Conservation (phyloP, 2,888 invertebrate species). For the Lymantria dispar region DNA sequence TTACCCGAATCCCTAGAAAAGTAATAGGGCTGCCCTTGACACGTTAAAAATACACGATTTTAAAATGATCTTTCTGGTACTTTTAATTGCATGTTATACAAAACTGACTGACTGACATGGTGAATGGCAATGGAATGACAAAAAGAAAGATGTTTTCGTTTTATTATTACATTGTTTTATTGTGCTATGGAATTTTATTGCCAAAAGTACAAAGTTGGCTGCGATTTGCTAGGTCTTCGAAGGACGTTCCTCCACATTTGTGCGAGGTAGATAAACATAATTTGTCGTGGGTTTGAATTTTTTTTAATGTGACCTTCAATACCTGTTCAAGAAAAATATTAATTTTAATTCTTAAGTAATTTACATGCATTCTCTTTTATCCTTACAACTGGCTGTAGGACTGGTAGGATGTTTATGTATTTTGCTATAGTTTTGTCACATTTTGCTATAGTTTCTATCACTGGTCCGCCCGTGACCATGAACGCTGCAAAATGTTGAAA, state of each 20-base stretch:
- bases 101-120: slow-evolving; percentile 3
- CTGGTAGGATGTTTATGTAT: too few species aligned
- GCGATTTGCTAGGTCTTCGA: slow-evolving; percentile 29
- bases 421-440: too few species aligned
- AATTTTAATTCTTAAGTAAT: too few species aligned
- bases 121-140: slow-evolving; percentile 3
- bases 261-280: slow-evolving; percentile 24
- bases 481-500: too few species aligned
- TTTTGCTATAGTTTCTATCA: too few species aligned
- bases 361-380: too few species aligned
- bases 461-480: too few species aligned
- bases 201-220: slow-evolving; percentile 27
- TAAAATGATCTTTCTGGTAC: slow-evolving; percentile 12
- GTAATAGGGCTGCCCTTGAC: too few species aligned
- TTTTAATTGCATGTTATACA: slow-evolving; percentile 8
- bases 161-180: slow-evolving; percentile 6
- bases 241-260: slow-evolving; percentile 14
- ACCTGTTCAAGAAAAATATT: slow-evolving; percentile 2
- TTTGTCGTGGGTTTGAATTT: slow-evolving; percentile 16
- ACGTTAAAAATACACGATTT: neutral
- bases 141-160: slow-evolving; percentile 1
- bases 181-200: slow-evolving; percentile 15
- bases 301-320: slow-evolving; percentile 24
- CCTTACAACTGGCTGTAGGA: too few species aligned
- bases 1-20: too few species aligned